Evolutionary conservation across 2,888 invertebrate genomes (phyloP), one percentile per base, ranked within the genome.

Genomic region (Caenorhabditis panamensis): DNA sequence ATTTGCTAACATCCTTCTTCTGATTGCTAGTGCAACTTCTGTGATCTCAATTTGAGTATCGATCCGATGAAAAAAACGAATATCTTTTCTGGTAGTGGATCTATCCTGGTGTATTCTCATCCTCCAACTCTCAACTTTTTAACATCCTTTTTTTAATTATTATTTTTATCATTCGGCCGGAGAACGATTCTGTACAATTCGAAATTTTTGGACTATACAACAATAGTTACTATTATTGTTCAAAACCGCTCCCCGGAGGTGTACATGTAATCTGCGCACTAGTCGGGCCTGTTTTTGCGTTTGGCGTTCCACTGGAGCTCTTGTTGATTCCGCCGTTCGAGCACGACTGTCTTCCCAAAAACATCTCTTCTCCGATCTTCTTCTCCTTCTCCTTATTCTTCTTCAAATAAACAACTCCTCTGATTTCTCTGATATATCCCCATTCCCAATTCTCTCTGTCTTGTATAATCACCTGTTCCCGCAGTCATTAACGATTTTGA

Each of bases 21-120:
- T 20, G 31, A n/a, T 61, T 61, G 61, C 61, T 61, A 61, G 59
- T 66, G 61, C 61, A 75, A 66, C 26, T 41, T 31, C 75, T 75
- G 75, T 75, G 75, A 75, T 75, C 75, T 75, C 75, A 53, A 66
- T 66, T 58, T 66, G 41, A 75, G 59, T 53, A 75, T 66, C 53
- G 36, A 75, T 41, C 66, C 66, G 61, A 66, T 67, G 59, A 67
- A 61, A 73, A 2, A 18, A 66, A 53, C 66, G 28, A 73, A 64
- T 66, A 66, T 75, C 64, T 28, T 58, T 26, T 73, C 66, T 61
- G 66, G 36, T 59, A 61, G 59, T 53, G 24, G 26, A 61, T 16
- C 58, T 41, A 11, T 18, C 47, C 66, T 75, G 66, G 75, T 75
- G 61, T 75, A 63, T n/a, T n/a, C n/a, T n/a, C n/a, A n/a, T n/a